Base-by-base conservation (phyloP, 2,113 vertebrate species). In the Hucho hucho region DNA sequence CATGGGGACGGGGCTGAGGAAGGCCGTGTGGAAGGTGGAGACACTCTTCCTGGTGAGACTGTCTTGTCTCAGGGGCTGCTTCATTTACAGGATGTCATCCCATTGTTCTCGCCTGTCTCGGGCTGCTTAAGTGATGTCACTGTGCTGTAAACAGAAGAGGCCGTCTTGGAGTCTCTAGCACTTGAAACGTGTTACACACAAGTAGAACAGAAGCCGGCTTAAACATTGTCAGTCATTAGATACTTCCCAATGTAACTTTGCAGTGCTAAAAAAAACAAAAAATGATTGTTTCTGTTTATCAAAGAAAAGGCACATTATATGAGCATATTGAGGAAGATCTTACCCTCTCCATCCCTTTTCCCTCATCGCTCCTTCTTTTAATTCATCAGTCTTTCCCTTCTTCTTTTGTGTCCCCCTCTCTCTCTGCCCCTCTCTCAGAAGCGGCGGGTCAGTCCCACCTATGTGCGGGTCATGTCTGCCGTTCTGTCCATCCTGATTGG, bases 401-500 rank as follows among this genome's bases (percentile, higher is more conserved):
- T 16, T 53, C 16, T 53, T 43, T 43, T 12, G 37, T 43, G 9
- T 12, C 49, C 49, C 49, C 16, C 3, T 53, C 49, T 16, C 9
- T 86, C 24, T 81, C 4, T 69, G 59, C 18, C n/a, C 16, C 13
- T 73, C 65, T 58, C 47, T 73, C 81, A 96, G 95, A 95, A 94
- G 76, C 94, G 94, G 75, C 91, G 92, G 0, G 95, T 97, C 71
- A 89, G 93, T 20, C 92, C 95, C 0, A 96, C 92, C 24, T 90
- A 93, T 7, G 94, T 97, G 25, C 91, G 96, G 0, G 81, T 95
- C 46, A 94, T 95, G 49, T 97, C 96, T 0, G 95, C 96, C 0
- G 81, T 97, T 66, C 93, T 95, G 75, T 97, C 96, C 90, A 95
- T 97, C 80, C 82, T 96, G 81, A 88, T 96, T 77, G 96, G 96